A percentile compares a stretch with the other conserved stretches of the same genome.
phyloP scores from a whole-genome alignment of 1,140 invertebrate genomes.

The Steinernema khuongi region DNA sequence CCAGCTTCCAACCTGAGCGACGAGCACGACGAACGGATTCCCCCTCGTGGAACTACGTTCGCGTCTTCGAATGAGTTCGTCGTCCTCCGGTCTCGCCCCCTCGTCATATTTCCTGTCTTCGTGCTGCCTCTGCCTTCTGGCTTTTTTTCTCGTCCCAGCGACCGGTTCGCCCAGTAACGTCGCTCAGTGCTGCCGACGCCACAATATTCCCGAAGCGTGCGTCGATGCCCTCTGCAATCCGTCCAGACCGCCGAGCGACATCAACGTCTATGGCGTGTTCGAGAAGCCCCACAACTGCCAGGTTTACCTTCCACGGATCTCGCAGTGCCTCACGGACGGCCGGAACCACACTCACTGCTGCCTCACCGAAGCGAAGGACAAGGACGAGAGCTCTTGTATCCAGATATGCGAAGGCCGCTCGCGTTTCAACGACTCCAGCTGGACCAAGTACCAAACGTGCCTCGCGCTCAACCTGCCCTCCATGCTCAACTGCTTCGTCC shows the following conservation, averaged over 20 bases:
- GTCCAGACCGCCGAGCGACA: neutral
- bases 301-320: conserved; percentile 20
- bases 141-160: neutral
- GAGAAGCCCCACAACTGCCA: conserved; percentile 21
- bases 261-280: neutral
- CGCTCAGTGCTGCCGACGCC: neutral
- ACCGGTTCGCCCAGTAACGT: neutral
- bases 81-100: neutral
- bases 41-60: neutral
- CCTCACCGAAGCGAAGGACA: neutral
- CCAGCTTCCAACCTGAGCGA: neutral
- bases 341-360: conserved; percentile 31
- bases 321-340: conserved; percentile 32
- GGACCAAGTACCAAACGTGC: conserved; percentile 28
- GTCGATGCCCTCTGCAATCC: neutral
- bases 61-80: conserved; percentile 7
- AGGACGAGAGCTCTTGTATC: conserved; percentile 21
- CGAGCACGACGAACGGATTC: neutral
- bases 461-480: conserved; percentile 28
- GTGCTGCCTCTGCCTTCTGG: neutral
- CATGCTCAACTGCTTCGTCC: conserved; percentile 28
- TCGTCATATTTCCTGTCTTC: neutral
- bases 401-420: conserved; percentile 29
- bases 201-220: neutral
- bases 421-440: neutral